These are phyloP conservation scores for Branchinecta sandiegonensis DNA, from an alignment of 2,888 invertebrate species.

Conservation along the genomic window DNA sequence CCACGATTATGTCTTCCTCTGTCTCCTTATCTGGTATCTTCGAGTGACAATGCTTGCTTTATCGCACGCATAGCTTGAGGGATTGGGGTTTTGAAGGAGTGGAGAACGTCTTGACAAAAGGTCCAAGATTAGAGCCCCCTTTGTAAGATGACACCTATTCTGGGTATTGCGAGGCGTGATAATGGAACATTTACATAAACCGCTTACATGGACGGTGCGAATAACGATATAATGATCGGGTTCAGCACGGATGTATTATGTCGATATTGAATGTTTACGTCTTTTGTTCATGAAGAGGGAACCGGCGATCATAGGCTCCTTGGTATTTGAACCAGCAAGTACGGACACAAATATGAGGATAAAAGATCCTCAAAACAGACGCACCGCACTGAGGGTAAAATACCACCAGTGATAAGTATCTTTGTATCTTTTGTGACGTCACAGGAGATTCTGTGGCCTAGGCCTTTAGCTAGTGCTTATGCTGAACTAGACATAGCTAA, in stretches of 20 bases:
- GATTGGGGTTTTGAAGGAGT: slow-evolving; percentile 13
- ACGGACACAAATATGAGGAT: no score
- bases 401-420: no score
- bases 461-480: no score
- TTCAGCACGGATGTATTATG: slow-evolving; percentile 3
- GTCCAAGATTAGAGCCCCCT: slow-evolving; percentile 13
- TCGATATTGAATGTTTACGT: slow-evolving; percentile 10
- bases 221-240: slow-evolving; percentile 12
- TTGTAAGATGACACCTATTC: slow-evolving; percentile 15
- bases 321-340: no score
- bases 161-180: slow-evolving; percentile 15
- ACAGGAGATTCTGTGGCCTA: no score
- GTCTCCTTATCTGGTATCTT: slow-evolving; percentile 13
- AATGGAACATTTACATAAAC: slow-evolving; percentile 12
- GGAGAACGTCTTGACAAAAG: slow-evolving; percentile 15
- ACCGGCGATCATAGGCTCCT: not conserved
- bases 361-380: no score
- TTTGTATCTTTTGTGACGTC: no score
- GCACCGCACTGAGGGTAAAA: no score
- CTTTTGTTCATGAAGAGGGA: slow-evolving; percentile 1
- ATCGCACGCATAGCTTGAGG: slow-evolving; percentile 16
- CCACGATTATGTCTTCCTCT: slow-evolving; percentile 2
- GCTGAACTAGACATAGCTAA: no score
- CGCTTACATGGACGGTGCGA: slow-evolving; percentile 16
- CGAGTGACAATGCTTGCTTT: slow-evolving; percentile 16